These are phyloP conservation scores for Stictonetta naevosa DNA, from an alignment of 2,113 vertebrate species.

Conservation along the genomic window DNA sequence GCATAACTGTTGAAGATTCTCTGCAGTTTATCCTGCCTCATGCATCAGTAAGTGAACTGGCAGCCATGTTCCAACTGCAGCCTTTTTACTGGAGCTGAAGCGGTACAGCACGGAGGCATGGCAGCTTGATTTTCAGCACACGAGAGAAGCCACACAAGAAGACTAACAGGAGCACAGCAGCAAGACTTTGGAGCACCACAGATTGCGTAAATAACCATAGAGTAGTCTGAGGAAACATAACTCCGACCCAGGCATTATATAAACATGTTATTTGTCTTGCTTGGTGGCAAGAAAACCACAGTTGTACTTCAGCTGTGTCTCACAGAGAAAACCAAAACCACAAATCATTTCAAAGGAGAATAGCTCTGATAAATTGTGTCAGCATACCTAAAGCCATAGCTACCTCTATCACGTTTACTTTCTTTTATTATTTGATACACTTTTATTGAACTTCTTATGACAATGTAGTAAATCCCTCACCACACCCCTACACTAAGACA, in stretches of 20 bases:
- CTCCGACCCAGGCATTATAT: not conserved
- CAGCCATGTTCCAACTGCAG: not conserved
- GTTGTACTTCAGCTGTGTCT: not conserved
- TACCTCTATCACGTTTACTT: not conserved
- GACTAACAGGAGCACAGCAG: not conserved
- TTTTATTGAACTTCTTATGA: not conserved
- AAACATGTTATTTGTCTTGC: not conserved
- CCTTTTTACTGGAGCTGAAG: not conserved
- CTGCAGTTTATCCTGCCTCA: not conserved
- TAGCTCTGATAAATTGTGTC: not conserved
- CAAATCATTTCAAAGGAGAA: not conserved
- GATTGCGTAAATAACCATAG: not conserved
- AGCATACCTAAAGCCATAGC: not conserved
- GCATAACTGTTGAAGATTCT: not conserved
- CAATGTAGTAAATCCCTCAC: not conserved
- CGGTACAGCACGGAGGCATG: not conserved
- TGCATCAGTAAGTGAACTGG: not conserved
- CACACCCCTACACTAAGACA: not conserved
- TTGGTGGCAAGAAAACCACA: not conserved
- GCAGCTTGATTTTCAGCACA: not conserved
- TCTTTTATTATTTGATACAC: not conserved
- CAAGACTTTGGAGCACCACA: not conserved
- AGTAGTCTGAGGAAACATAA: not conserved
- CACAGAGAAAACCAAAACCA: slow-evolving; percentile 9
- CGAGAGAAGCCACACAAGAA: not conserved